phyloP scores from a whole-genome alignment of 30 jellyfish, hydroid and myxozoan genomes.

The Catostylus mosaicus region DNA sequence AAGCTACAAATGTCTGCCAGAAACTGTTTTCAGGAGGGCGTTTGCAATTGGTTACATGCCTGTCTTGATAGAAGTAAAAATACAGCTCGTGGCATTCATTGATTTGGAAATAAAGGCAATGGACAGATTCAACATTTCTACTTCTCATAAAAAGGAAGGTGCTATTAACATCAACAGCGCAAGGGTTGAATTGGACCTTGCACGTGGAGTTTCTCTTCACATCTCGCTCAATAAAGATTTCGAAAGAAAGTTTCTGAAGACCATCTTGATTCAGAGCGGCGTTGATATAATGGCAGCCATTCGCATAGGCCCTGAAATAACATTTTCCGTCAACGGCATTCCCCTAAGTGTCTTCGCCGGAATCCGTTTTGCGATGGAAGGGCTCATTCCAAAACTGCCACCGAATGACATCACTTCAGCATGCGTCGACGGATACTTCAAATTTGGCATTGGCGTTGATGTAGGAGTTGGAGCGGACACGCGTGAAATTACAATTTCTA shows the following conservation, averaged over 20 bases:
- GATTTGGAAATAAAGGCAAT: neutral
- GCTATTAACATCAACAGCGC: constrained; percentile 25
- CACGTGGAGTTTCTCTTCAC: constrained; percentile 19
- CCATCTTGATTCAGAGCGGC: constrained; percentile 1
- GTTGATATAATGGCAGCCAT: constrained; percentile 23
- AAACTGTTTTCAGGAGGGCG: neutral
- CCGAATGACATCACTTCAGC: neutral
- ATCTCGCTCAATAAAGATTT: neutral
- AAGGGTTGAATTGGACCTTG: constrained; percentile 24
- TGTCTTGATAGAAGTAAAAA: constrained; percentile 9
- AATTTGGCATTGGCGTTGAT: constrained; percentile 48
- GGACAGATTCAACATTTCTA: neutral
- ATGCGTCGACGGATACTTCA: constrained; percentile 25
- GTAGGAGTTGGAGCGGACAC: constrained; percentile 44
- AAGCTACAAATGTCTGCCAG: constrained; percentile 10
- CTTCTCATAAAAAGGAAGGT: neutral
- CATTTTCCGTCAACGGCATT: constrained; percentile 36
- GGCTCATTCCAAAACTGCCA: neutral
- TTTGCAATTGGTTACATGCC: constrained; percentile 31
- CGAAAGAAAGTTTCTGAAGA: neutral
- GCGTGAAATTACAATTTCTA: neutral
- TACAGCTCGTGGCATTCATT: constrained; percentile 25
- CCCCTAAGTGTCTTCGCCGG: constrained; percentile 22
- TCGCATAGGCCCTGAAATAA: constrained; percentile 46
- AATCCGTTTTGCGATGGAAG: constrained; percentile 33